Conservation (phyloP, 1,140 invertebrate genomes). For the Drosophila kanapiae region DNA sequence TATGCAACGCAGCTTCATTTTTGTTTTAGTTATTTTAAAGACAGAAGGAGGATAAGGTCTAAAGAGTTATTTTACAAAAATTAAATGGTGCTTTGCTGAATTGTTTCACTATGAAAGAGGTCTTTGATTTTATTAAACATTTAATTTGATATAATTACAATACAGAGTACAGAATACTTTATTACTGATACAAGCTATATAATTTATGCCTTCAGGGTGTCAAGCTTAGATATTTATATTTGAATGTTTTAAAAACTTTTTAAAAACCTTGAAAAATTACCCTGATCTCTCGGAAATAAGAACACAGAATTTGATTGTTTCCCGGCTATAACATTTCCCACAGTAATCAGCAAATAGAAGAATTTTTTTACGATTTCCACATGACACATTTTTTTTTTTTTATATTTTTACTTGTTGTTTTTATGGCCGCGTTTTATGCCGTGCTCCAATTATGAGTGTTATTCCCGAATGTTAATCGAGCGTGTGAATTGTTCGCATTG, state of each 20-base stretch:
- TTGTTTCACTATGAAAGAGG: neutral
- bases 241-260: neutral
- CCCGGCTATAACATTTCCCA: neutral
- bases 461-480: conserved; percentile 68
- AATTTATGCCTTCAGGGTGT: too few species aligned
- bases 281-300: neutral
- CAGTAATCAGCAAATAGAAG: conserved; percentile 19
- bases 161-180: too few species aligned
- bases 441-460: conserved; percentile 46
- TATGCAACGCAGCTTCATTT: neutral
- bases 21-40: neutral
- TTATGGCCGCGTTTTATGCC: conserved; percentile 19
- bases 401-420: conserved; percentile 2
- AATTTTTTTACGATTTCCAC: conserved; percentile 21
- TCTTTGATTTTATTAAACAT: neutral
- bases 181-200: too few species aligned
- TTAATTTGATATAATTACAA: too few species aligned
- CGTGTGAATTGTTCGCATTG: conserved; percentile 61
- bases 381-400: conserved; percentile 18
- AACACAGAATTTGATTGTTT: conserved; percentile 8
- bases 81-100: neutral
- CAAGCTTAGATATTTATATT: too few species aligned
- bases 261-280: neutral
- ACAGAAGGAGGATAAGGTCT: neutral
- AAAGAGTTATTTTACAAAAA: neutral